Base-by-base conservation (phyloP, 1,140 invertebrate species). In the Goniozus legneri region DNA sequence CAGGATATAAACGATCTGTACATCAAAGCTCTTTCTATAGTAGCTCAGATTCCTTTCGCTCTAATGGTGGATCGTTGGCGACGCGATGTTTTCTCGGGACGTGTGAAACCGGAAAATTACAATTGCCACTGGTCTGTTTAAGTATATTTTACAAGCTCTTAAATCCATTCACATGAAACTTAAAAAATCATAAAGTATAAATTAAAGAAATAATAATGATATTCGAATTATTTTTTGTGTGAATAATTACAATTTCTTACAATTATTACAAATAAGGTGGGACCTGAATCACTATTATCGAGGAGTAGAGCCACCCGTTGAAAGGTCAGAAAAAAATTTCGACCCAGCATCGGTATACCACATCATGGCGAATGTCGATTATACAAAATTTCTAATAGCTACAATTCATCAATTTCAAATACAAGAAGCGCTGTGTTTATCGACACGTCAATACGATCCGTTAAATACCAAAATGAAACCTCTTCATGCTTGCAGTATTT, bases 351-450 rank as follows among this genome's bases (percentile, higher is more conserved):
- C 86, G 7, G 92, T 92, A 56, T 92, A 88, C 60, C 89, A 92
- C 48, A 79, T 92, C 7, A 81, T 86, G 7, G 84, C 84, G 18
- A 84, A 87, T 75, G 83, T 85, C 3, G 84, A 88, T 35, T 92
- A 91, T 66, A 81, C 89, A 12, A 84, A 87, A 85, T 92, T 92
- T 69, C 89, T 92, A 69, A 84, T 92, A 2, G 87, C 87, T 39
- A 86, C 84, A 63, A 83, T 95, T 33, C 78, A 94, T 6, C 89
- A 94, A 75, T 95, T 93, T 79, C 91, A 95, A 77, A 89, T 95
- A 64, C 89, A 93, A 64, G 81, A 85, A 52, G 79, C 86, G 1
- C 76, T 93, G 3, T 95, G 92, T 61, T 78, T 81, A 39, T 81
- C 82, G 42, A 87, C 89, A 7, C 85, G 85, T 1, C 82, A 92